Evolutionary conservation across 2,797 vertebrate species (phyloP).

Genomic region (Pipistrellus pygmaeus): DNA sequence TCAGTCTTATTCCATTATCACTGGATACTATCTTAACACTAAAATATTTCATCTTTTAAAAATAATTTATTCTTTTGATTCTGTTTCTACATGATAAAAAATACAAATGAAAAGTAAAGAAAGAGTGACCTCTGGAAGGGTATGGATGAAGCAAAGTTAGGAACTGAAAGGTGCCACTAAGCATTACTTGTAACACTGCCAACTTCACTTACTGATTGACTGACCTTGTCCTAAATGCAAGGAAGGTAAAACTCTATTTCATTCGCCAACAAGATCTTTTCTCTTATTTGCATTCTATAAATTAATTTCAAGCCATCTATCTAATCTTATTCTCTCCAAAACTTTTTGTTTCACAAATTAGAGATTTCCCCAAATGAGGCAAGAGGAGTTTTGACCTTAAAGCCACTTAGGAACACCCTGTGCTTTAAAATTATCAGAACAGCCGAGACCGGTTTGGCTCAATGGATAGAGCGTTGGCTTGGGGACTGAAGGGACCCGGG

Average conservation of each 20-base stretch:
- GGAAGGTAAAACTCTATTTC: not conserved
- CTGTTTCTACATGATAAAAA: constrained; percentile 24
- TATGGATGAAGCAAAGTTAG: not conserved
- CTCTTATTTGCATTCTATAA: constrained; percentile 37
- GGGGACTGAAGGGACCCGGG: too few species aligned
- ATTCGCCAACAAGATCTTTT: not conserved
- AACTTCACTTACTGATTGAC: constrained; percentile 70
- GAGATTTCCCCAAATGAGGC: not conserved
- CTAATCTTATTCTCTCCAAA: not conserved
- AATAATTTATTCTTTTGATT: not conserved
- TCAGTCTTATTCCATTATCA: constrained; percentile 29
- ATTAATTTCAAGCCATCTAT: not conserved
- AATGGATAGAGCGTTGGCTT: too few species aligned
- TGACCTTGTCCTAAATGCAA: constrained; percentile 53
- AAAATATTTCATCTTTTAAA: not conserved
- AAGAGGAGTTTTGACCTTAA: constrained; percentile 14
- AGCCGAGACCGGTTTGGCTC: too few species aligned
- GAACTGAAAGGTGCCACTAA: not conserved
- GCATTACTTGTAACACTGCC: not conserved
- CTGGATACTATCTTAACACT: not conserved
- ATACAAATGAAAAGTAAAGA: not conserved
- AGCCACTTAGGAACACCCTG: not conserved
- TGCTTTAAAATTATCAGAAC: constrained; percentile 3
- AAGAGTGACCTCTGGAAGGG: not conserved
- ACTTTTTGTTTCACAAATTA: constrained; percentile 18